Conservation (phyloP, 2,113 vertebrate species). For the Perca flavescens region DNA sequence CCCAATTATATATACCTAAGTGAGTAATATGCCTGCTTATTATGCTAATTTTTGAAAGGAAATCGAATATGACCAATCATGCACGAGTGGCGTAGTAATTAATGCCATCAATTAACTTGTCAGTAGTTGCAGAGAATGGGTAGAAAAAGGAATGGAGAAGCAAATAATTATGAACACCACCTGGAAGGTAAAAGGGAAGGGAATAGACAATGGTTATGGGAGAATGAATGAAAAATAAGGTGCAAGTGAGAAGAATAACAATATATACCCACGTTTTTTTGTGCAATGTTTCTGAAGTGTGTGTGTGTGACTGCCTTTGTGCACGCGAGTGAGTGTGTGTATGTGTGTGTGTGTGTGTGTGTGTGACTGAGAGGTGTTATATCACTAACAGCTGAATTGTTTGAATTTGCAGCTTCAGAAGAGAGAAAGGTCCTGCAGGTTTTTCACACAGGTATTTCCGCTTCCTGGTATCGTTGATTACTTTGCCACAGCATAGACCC, state of each 20-base stretch:
- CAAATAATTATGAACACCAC: slow-evolving; percentile 34
- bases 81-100: slow-evolving; percentile 67
- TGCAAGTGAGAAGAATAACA: slow-evolving; percentile 22
- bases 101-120: slow-evolving; percentile 61
- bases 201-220: slow-evolving; percentile 2
- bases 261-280: slow-evolving; percentile 31
- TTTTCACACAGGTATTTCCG: slow-evolving; percentile 83
- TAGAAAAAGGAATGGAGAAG: background rate
- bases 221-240: slow-evolving; percentile 9
- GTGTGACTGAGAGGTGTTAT: slow-evolving; percentile 58
- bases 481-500: slow-evolving; percentile 50
- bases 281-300: slow-evolving; percentile 47
- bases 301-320: slow-evolving; percentile 37
- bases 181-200: background rate
- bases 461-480: slow-evolving; percentile 67
- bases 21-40: slow-evolving; percentile 62
- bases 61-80: slow-evolving; percentile 70
- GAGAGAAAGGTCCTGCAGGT: slow-evolving; percentile 84
- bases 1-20: slow-evolving; percentile 66
- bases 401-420: slow-evolving; percentile 85
- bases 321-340: background rate
- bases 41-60: slow-evolving; percentile 63
- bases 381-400: slow-evolving; percentile 76
- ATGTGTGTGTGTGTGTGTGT: slow-evolving; percentile 27
- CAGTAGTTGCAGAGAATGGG: slow-evolving; percentile 50